phyloP scores from a whole-genome alignment of 2,113 vertebrate genomes.

The Colinus virginianus region DNA sequence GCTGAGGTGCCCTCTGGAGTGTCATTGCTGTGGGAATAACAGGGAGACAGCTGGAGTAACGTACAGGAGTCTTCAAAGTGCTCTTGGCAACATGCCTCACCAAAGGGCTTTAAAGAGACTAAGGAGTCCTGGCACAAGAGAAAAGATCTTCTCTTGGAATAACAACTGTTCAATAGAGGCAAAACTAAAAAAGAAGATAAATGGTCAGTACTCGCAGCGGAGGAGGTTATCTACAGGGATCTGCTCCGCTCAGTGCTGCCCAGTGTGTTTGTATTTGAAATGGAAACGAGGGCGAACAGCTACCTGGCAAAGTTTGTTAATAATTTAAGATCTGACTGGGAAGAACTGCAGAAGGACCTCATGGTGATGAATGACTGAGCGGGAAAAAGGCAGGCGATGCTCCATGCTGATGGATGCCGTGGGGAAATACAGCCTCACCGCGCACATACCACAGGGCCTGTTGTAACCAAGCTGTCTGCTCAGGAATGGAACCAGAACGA shows the following conservation, averaged over 20 bases:
- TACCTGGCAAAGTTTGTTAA: not conserved
- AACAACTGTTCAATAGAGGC: not conserved
- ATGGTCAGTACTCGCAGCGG: not conserved
- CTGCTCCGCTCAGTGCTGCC: not conserved
- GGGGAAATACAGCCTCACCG: not conserved
- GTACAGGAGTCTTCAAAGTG: rapidly evolving
- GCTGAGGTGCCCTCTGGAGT: not conserved
- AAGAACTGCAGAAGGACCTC: not conserved
- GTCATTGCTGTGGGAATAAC: not conserved
- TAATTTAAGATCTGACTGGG: not conserved
- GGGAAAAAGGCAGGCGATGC: not conserved
- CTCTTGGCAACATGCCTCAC: not conserved
- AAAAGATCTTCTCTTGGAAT: not conserved
- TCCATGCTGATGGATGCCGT: not conserved
- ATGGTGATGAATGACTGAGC: not conserved
- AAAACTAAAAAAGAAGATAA: not conserved
- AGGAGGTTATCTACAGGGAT: not conserved
- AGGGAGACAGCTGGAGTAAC: not conserved
- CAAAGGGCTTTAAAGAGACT: not conserved
- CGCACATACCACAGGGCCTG: not conserved
- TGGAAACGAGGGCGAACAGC: not conserved
- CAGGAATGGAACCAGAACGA: not conserved
- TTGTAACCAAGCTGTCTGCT: not conserved
- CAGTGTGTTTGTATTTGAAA: not conserved
- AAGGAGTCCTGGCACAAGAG: not conserved